Evolutionary conservation across 2,113 vertebrate species (phyloP).

Genomic region (Osmerus mordax): DNA sequence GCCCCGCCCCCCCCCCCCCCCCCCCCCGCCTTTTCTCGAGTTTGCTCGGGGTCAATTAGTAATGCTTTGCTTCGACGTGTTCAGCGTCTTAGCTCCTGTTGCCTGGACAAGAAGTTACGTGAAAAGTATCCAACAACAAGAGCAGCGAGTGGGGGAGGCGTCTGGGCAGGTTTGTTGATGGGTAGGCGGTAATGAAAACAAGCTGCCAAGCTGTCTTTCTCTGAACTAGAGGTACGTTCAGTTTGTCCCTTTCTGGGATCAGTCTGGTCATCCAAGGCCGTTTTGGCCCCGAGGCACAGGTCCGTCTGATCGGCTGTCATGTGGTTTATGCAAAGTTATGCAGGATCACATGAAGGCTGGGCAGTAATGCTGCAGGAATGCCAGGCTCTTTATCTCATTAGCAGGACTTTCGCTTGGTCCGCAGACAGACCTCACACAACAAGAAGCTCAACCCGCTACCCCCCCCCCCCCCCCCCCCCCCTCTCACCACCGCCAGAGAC

Average conservation of each 20-base stretch:
- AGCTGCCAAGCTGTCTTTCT: not conserved
- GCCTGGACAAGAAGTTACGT: too few species aligned
- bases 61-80: slow-evolving; percentile 28
- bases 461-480: not conserved
- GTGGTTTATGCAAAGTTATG: slow-evolving; percentile 39
- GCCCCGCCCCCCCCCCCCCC: slow-evolving; percentile 15
- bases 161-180: too few species aligned
- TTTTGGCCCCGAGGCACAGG: not conserved
- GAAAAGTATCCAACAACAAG: too few species aligned
- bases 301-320: slow-evolving; percentile 35
- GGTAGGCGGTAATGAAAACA: too few species aligned
- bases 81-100: slow-evolving; percentile 21
- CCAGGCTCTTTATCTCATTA: slow-evolving; percentile 54
- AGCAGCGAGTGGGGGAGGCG: too few species aligned
- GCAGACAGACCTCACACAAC: slow-evolving; percentile 35
- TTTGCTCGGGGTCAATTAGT: slow-evolving; percentile 30
- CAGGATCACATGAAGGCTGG: slow-evolving; percentile 39
- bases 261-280: not conserved
- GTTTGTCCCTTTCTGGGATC: not conserved
- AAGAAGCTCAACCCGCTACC: slow-evolving; percentile 20
- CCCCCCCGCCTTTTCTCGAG: slow-evolving; percentile 23
- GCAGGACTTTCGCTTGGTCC: slow-evolving; percentile 35
- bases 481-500: not conserved
- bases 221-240: not conserved
- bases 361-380: slow-evolving; percentile 40